Conservation (phyloP, 2,113 vertebrate genomes). For the Ciconia maguari region DNA sequence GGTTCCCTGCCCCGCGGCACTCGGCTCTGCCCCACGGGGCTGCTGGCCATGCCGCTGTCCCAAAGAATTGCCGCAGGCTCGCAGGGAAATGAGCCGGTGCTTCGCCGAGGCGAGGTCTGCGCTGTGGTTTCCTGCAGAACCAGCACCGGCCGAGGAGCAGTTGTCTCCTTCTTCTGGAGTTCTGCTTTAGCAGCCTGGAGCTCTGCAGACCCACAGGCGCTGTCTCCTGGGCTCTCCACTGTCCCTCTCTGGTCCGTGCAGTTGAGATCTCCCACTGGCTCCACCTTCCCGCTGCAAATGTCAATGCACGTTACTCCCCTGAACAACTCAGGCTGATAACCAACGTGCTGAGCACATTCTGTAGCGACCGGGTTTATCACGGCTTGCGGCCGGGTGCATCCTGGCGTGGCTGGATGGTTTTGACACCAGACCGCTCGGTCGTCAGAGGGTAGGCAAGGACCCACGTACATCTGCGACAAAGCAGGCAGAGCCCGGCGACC, state of each 20-base stretch:
- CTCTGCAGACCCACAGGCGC: not conserved
- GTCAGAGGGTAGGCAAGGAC: not conserved
- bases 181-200: not conserved
- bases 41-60: not conserved
- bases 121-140: not conserved
- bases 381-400: not conserved
- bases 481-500: not conserved
- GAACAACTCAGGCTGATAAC: not conserved
- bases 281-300: not conserved
- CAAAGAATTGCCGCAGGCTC: not conserved
- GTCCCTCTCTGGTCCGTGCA: not conserved
- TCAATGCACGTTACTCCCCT: not conserved
- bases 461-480: not conserved
- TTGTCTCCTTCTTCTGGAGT: not conserved
- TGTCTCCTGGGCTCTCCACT: not conserved
- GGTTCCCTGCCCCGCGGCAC: not conserved
- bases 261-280: not conserved
- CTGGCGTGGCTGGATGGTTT: not conserved
- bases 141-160: not conserved
- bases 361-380: not conserved
- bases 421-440: not conserved
- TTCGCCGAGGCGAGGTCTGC: not conserved
- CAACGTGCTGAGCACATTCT: not conserved
- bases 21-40: not conserved
- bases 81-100: accelerated